Evolutionary conservation across 2,113 vertebrate species (phyloP).

Genomic region (Hippocampus abdominalis): DNA sequence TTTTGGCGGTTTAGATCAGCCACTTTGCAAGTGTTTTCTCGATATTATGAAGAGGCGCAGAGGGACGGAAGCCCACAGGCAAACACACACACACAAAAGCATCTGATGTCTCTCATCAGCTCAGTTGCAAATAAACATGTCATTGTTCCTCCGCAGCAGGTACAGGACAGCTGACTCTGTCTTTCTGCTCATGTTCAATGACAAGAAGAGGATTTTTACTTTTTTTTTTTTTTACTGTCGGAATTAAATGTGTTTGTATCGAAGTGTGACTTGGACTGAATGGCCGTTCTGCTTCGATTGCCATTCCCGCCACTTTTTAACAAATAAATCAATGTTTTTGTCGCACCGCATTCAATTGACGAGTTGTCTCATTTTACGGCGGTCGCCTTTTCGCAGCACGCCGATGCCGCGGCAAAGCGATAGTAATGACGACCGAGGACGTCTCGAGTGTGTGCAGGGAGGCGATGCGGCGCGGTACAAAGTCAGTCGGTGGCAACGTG

Average conservation of each 20-base stretch:
- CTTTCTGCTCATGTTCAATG: constrained; percentile 76
- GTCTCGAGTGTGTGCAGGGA: neutral
- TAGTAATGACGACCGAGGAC: neutral
- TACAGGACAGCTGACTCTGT: constrained; percentile 82
- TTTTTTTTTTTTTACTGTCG: constrained; percentile 21
- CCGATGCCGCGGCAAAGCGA: neutral
- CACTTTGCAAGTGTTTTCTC: constrained; percentile 32
- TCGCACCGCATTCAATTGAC: neutral
- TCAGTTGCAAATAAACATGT: neutral
- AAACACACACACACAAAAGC: neutral
- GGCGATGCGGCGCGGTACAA: neutral
- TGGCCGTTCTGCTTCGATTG: neutral
- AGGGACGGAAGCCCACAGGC: constrained; percentile 38
- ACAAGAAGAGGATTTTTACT: constrained; percentile 17
- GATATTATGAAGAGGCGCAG: constrained; percentile 21
- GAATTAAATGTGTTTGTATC: constrained; percentile 39
- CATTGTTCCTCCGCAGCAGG: constrained; percentile 52
- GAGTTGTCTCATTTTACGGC: neutral
- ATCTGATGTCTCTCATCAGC: neutral
- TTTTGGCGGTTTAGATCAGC: constrained; percentile 40
- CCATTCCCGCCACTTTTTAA: too few species aligned
- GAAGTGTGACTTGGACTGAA: too few species aligned
- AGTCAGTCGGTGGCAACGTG: constrained; percentile 14
- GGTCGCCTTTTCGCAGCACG: neutral
- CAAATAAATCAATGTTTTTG: neutral